phyloP scores from a whole-genome alignment of 2,113 vertebrate genomes.

The Lipotes vexillifer region DNA sequence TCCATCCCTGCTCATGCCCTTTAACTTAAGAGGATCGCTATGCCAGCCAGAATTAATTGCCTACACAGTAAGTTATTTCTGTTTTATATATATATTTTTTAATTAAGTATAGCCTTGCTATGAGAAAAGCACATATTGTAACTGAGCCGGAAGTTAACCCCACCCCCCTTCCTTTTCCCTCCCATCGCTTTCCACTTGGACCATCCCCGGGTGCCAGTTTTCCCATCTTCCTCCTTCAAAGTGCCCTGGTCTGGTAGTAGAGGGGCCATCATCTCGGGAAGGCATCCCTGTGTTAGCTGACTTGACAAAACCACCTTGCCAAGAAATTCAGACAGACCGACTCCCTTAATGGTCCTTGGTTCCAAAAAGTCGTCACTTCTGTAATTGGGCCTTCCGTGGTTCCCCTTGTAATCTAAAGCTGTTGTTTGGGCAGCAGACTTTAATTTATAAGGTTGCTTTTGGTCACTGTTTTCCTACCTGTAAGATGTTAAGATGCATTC shows the following conservation, averaged over 20 bases:
- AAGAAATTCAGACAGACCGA: neutral
- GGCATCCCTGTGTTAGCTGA: fast-evolving
- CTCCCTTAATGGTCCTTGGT: neutral
- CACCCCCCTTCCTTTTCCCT: neutral
- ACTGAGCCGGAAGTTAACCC: neutral
- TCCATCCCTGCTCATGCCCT: conserved; percentile 71
- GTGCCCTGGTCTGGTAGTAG: fast-evolving
- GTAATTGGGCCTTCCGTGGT: fast-evolving
- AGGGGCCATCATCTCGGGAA: neutral
- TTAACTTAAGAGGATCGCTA: conserved; percentile 87
- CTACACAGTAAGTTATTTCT: conserved; percentile 89
- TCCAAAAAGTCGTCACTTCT: neutral
- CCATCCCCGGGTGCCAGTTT: neutral
- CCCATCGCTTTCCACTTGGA: fast-evolving
- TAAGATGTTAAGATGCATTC: neutral
- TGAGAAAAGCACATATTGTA: neutral
- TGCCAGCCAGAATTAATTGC: conserved; percentile 85
- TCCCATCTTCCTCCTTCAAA: neutral
- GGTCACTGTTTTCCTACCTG: fast-evolving
- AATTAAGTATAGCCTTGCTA: conserved; percentile 30
- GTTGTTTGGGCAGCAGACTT: neutral
- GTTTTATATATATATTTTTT: neutral
- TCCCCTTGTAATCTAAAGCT: neutral
- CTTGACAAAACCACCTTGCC: fast-evolving
- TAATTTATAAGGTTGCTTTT: neutral